These are phyloP conservation scores for Dreissena rostriformis DNA, from an alignment of 1,140 invertebrate species.

Conservation along the genomic window DNA sequence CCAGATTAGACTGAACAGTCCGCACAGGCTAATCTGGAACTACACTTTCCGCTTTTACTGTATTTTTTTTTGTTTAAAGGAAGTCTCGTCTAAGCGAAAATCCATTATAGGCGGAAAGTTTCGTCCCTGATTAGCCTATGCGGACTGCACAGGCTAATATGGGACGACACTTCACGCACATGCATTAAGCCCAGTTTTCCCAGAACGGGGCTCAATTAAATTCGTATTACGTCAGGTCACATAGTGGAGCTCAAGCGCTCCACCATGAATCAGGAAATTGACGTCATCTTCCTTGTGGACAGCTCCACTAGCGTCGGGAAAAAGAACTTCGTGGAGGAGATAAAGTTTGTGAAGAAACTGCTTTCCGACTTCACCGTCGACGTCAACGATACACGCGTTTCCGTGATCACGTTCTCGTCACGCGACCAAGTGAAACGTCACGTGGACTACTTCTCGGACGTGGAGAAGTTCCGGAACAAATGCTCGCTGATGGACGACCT, in stretches of 20 bases:
- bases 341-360: constrained; percentile 88
- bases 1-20: no score
- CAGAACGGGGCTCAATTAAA: not conserved
- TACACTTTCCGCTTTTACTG: not conserved
- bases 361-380: constrained; percentile 88
- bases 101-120: no score
- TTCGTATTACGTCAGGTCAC: constrained; percentile 72
- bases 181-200: not conserved
- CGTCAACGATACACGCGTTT: constrained; percentile 85
- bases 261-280: constrained; percentile 82
- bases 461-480: constrained; percentile 83
- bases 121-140: no score
- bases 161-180: not conserved
- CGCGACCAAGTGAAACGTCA: constrained; percentile 83
- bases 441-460: constrained; percentile 85
- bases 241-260: constrained; percentile 78
- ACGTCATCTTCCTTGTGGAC: constrained; percentile 88
- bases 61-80: not conserved
- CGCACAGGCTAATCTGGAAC: no score
- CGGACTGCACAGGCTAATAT: not conserved
- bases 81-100: not conserved
- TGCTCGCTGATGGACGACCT: constrained; percentile 86
- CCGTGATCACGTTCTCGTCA: constrained; percentile 87
- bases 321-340: constrained; percentile 86
- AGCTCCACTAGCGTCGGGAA: constrained; percentile 87